These are phyloP conservation scores for Rostratula benghalensis DNA, from an alignment of 2,113 vertebrate genomes.

Conservation along the genomic window DNA sequence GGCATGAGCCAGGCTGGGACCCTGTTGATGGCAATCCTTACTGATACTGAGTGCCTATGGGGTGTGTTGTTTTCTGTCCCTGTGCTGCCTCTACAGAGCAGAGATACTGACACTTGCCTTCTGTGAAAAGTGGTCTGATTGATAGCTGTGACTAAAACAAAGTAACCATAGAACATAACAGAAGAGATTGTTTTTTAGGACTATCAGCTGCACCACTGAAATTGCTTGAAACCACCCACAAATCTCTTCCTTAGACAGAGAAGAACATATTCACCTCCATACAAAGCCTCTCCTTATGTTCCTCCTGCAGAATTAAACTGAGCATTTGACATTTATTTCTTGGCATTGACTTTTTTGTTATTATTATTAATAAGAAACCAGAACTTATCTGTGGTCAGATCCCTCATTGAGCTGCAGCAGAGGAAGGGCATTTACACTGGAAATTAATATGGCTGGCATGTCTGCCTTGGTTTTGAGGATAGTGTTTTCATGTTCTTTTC, in stretches of 20 bases:
- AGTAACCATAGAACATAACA: not conserved
- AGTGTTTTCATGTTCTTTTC: slow-evolving; percentile 48
- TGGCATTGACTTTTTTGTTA: not conserved
- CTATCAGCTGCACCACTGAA: slow-evolving; percentile 1
- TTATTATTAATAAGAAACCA: not conserved
- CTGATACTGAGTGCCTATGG: not conserved
- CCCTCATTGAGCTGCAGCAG: not conserved
- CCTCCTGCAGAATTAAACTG: not conserved
- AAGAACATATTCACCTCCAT: not conserved
- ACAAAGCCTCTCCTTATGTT: not conserved
- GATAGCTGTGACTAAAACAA: slow-evolving; percentile 29
- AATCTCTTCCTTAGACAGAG: not conserved
- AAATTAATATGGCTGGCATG: slow-evolving; percentile 31
- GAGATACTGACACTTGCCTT: not conserved
- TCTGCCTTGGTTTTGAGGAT: slow-evolving; percentile 13
- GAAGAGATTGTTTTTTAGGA: not conserved
- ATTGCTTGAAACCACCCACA: slow-evolving; percentile 40
- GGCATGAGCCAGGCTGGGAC: accelerated
- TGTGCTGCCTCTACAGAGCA: not conserved
- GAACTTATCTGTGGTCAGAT: not conserved
- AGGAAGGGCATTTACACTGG: not conserved
- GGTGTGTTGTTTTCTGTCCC: not conserved
- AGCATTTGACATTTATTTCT: not conserved
- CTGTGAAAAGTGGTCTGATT: not conserved
- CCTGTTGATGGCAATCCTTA: not conserved